Evolutionary conservation across 2,113 vertebrate species (phyloP).

Genomic region (Scytalopus superciliaris): DNA sequence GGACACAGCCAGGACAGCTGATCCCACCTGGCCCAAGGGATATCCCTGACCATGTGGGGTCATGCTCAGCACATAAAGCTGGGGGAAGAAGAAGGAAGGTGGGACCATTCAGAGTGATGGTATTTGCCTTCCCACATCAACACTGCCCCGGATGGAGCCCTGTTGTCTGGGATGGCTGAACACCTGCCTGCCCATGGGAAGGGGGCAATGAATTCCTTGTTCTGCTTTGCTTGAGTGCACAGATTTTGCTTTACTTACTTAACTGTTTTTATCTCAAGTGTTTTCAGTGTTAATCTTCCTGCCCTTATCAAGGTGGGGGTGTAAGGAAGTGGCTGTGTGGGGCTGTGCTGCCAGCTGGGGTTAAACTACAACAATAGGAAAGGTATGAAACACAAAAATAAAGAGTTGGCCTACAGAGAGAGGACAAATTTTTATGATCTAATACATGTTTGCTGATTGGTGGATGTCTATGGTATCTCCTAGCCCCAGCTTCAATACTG

Average conservation of each 20-base stretch:
- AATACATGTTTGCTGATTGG: background rate
- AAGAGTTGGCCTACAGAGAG: background rate
- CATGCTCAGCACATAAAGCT: background rate
- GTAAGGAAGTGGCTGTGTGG: background rate
- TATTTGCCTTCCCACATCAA: too few species aligned
- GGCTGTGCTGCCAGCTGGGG: background rate
- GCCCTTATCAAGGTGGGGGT: background rate
- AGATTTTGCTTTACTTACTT: background rate
- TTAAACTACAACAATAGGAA: background rate
- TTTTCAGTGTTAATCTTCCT: background rate
- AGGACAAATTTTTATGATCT: background rate
- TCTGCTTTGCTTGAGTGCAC: background rate
- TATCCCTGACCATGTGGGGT: background rate
- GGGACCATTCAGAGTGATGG: too few species aligned
- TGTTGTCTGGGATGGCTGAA: too few species aligned
- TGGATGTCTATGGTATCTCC: background rate
- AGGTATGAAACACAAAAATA: background rate
- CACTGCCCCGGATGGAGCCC: too few species aligned
- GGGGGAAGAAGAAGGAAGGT: background rate
- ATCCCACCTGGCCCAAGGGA: background rate
- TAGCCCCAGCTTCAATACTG: background rate
- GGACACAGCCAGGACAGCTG: background rate
- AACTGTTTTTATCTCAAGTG: background rate
- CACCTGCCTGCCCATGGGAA: too few species aligned
- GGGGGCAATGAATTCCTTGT: too few species aligned